Evolutionary conservation across 2,113 vertebrate genomes (phyloP).

Genomic region (Alligator sinensis): DNA sequence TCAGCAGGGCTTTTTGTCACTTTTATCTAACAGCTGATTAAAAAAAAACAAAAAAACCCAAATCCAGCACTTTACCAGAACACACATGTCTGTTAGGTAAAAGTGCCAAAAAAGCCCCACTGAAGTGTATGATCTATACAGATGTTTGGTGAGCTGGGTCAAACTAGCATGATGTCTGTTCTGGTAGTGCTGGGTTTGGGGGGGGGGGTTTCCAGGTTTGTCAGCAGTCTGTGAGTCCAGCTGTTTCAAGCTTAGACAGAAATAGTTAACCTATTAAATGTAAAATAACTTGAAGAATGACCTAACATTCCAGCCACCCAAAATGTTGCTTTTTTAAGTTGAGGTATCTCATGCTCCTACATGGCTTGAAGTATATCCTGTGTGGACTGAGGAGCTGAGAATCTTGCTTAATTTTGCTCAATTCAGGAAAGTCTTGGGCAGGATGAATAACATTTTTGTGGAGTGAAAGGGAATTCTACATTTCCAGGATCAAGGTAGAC

Average conservation of each 20-base stretch:
- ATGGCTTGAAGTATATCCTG: background rate
- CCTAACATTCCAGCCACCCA: slow-evolving; percentile 5
- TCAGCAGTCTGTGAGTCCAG: slow-evolving; percentile 43
- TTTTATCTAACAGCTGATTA: too few species aligned
- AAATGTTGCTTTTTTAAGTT: slow-evolving; percentile 13
- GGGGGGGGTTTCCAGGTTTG: too few species aligned
- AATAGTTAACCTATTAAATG: slow-evolving; percentile 36
- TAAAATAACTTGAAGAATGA: slow-evolving; percentile 34
- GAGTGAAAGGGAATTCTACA: background rate
- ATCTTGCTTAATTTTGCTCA: background rate
- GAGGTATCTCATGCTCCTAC: background rate
- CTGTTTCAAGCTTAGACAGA: background rate
- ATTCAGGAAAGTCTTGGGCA: background rate
- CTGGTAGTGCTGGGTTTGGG: too few species aligned
- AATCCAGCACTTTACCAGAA: too few species aligned
- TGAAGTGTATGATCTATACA: too few species aligned
- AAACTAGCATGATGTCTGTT: too few species aligned
- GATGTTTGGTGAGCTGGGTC: too few species aligned
- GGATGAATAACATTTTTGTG: background rate
- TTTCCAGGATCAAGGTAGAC: background rate
- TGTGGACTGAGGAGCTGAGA: background rate
- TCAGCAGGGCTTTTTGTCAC: too few species aligned
- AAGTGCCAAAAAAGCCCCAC: too few species aligned
- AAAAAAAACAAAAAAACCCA: too few species aligned
- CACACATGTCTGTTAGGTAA: too few species aligned